These are phyloP conservation scores for Polyommatus icarus DNA, from an alignment of 2,888 invertebrate genomes.

Conservation along the genomic window DNA sequence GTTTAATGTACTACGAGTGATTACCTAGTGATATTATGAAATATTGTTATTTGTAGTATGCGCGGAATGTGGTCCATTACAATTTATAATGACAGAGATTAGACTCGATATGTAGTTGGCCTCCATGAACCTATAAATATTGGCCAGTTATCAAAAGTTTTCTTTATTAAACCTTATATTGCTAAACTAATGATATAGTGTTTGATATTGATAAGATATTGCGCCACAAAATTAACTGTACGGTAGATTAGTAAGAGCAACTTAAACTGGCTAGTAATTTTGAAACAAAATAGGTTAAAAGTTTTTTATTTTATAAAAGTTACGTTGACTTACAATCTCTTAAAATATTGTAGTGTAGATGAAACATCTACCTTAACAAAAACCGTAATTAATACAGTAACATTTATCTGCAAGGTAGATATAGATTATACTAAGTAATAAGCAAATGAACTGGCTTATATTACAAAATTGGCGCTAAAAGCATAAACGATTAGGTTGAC, in stretches of 20 bases:
- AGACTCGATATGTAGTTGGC: slow-evolving; percentile 20
- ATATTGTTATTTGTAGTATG: slow-evolving; percentile 16
- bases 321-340: too few relatives aligned
- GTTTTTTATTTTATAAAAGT: too few relatives aligned
- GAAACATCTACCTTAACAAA: too few relatives aligned
- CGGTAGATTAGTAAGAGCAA: background rate
- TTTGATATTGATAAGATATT: background rate
- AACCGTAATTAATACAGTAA: too few relatives aligned
- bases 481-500: background rate
- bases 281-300: too few relatives aligned
- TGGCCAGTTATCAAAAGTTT: background rate
- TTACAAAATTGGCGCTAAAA: background rate
- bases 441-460: background rate
- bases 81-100: slow-evolving; percentile 18
- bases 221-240: background rate
- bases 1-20: background rate
- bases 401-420: background rate
- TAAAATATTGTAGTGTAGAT: too few relatives aligned
- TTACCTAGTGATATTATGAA: background rate
- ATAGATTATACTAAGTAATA: background rate
- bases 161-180: slow-evolving; percentile 16
- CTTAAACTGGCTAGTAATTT: too few relatives aligned
- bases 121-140: slow-evolving; percentile 20
- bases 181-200: slow-evolving; percentile 11
- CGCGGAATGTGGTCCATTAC: background rate